These are phyloP conservation scores for Amphibalanus amphitrite DNA, from an alignment of 1,140 invertebrate genomes.

Conservation along the genomic window DNA sequence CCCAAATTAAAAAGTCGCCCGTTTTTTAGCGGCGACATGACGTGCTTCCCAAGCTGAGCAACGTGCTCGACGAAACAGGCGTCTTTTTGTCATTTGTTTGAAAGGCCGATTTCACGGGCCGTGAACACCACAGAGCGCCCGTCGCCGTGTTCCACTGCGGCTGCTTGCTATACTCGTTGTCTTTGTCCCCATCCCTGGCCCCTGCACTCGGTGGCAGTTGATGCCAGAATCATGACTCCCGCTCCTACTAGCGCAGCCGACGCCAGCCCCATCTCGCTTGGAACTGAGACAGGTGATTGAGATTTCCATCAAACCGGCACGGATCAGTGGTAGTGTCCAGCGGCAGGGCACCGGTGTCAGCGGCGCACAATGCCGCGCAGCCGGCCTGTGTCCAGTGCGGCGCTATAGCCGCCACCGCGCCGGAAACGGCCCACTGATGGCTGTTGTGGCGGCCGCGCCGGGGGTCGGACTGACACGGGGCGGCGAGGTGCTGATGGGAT, in stretches of 20 bases:
- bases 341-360: too few relatives aligned
- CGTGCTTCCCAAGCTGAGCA: neutral
- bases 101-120: neutral
- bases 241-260: too few relatives aligned
- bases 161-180: too few relatives aligned
- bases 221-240: too few relatives aligned
- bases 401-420: neutral
- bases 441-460: neutral
- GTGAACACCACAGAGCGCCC: too few relatives aligned
- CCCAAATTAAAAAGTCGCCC: neutral
- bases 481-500: neutral
- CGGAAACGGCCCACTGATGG: neutral
- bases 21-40: neutral
- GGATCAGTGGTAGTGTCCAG: neutral
- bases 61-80: neutral
- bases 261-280: too few relatives aligned
- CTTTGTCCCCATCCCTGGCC: too few relatives aligned
- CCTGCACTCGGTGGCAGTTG: too few relatives aligned
- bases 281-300: too few relatives aligned
- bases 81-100: neutral
- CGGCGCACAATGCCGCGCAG: neutral
- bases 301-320: too few relatives aligned
- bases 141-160: too few relatives aligned
- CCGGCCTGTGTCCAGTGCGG: too few relatives aligned
- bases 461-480: neutral